A percentile compares a stretch with the other conserved stretches of the same genome.
These are phyloP conservation scores for Paratrypauchen microcephalus DNA, from an alignment of 2,797 vertebrate genomes.

Conservation along the genomic window DNA sequence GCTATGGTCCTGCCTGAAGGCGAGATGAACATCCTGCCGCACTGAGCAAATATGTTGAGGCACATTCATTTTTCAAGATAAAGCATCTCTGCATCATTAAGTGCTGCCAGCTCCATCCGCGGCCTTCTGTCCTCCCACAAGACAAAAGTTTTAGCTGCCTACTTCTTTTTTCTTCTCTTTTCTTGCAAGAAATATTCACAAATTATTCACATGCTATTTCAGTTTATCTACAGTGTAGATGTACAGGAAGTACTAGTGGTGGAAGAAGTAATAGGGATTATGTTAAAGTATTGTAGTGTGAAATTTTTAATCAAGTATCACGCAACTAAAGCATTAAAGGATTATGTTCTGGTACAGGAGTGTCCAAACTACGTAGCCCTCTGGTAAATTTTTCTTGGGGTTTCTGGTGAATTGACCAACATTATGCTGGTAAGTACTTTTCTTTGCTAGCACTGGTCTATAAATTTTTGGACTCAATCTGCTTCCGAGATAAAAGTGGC, in stretches of 20 bases:
- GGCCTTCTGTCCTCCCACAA: constrained; percentile 20
- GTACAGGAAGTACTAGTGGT: not conserved
- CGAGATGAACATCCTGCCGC: constrained; percentile 31
- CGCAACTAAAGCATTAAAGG: not conserved
- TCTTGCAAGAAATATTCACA: constrained; percentile 29
- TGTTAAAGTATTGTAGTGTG: not conserved
- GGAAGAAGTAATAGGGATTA: not conserved
- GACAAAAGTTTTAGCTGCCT: constrained; percentile 24
- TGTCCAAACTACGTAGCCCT: too few species aligned
- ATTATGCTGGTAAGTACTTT: too few species aligned
- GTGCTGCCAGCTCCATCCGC: constrained; percentile 29
- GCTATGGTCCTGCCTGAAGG: constrained; percentile 33
- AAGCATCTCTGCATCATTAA: constrained; percentile 38
- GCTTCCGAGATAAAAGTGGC: too few species aligned
- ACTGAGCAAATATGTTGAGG: constrained; percentile 44
- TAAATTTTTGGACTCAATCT: too few species aligned
- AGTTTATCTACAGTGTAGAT: constrained; percentile 15
- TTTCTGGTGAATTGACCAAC: too few species aligned
- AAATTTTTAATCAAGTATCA: too few species aligned
- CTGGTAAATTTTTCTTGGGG: too few species aligned
- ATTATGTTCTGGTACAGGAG: too few species aligned
- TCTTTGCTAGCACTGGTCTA: too few species aligned
- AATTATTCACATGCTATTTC: constrained; percentile 38
- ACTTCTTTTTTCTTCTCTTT: too few species aligned
- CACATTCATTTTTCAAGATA: constrained; percentile 53